Base-by-base conservation (phyloP, 2,113 vertebrate species). In the Asarcornis scutulata region DNA sequence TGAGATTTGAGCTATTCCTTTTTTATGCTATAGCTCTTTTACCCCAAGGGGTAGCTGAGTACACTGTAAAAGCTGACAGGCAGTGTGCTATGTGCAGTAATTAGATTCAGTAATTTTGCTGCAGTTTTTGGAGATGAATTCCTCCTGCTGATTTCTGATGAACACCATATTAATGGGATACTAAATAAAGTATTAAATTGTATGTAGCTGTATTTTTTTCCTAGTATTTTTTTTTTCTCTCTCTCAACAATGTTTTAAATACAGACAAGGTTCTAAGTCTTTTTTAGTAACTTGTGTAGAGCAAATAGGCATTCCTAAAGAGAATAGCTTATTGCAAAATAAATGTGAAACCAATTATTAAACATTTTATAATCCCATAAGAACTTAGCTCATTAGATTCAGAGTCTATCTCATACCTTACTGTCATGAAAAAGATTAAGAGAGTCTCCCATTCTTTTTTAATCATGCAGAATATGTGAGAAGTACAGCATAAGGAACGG, bases 91-190 rank as follows among this genome's bases (percentile, higher is more conserved):
- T 38, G 38, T 63, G 48, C 58, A 76, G 48, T 78, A 84, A 94
- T 90, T 68, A 91, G 46, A 94, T 89, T 63, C 36, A 87, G 62
- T 44, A 75, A 17, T 60, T 90, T 13, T 34, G 4, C 40, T 91
- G 56, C 74, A 75, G 32, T 31, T 95, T 88, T 80, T 59, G 76
- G 83, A 94, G 81, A 73, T 69, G 23, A 53, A 94, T 89, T 94
- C 56, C 44, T 95, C 67, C 60, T 92, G 63, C 40, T 91, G 64
- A 78, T 90, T 93, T 94, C 66, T 95, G 64, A 83, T 68, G 22
- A 94, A 83, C 58, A 86, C 17, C 40, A 31, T 31, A 73, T 83
- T 93, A 95, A 80, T 73, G 68, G 52, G 60, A 89, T 89, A 78
- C 40, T 73, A 92, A 91, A 75, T 59, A 44, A 83, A 92, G 11